A percentile compares a stretch with the other conserved stretches of the same genome.
Evolutionary conservation across 2,888 invertebrate species (phyloP).

Genomic region (Camponotus fellah): DNA sequence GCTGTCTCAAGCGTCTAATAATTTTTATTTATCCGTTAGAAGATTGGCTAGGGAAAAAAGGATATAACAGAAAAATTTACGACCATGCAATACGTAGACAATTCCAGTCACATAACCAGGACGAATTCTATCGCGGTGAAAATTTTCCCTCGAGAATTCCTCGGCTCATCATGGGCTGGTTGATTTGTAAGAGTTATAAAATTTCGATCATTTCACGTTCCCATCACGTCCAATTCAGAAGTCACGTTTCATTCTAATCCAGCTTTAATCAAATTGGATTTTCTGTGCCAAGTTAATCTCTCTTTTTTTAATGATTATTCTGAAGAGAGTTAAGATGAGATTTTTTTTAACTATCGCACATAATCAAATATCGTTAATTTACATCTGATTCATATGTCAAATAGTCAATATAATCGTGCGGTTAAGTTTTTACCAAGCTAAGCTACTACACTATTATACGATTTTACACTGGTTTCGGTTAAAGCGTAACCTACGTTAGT

Average conservation of each 20-base stretch:
- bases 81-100: neutral
- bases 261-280: conserved; percentile 14
- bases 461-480: conserved; percentile 38
- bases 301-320: neutral
- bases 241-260: conserved; percentile 21
- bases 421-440: neutral
- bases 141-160: conserved; percentile 32
- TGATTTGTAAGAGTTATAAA: conserved; percentile 29
- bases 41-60: neutral
- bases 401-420: neutral
- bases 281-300: neutral
- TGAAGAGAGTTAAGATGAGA: neutral
- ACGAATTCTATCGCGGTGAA: conserved; percentile 22
- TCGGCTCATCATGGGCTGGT: neutral
- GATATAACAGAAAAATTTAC: neutral
- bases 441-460: neutral
- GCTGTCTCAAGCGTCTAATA: neutral
- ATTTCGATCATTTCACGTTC: conserved; percentile 24
- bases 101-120: conserved; percentile 27
- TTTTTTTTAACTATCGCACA: neutral
- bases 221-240: conserved; percentile 17
- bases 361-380: neutral
- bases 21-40: neutral
- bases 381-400: neutral
- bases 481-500: conserved; percentile 39